Base-by-base conservation (phyloP, 2,797 vertebrate species). In the Pantherophis alleghaniensis region DNA sequence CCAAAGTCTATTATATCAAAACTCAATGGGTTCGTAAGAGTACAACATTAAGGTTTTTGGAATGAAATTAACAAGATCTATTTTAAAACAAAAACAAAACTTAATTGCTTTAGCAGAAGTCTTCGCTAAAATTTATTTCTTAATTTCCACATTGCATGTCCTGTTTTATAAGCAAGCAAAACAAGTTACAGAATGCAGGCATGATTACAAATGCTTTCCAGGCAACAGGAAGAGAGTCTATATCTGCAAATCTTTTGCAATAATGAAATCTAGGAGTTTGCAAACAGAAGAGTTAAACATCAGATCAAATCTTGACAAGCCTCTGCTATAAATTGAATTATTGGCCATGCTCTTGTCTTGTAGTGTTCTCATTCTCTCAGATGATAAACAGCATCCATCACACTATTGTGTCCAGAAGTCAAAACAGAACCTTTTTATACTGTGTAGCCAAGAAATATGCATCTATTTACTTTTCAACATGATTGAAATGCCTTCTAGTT, bases 231-330 rank as follows among this genome's bases (percentile, higher is more conserved):
- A 63, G 51, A 91, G n/a, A 20, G 90, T 86, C 93, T 94, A 0
- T 32, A 13, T 91, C 95, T 60, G 91, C 18, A 24, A 95, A 0
- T 22, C 89, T 95, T 88, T 93, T 37, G 56, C 93, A 94, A 94
- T 92, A 89, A 22, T 95, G 96, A 96, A 96, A 96, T 95, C 96
- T 96, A 97, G 95, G 92, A 93, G 57, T 95, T 93, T 37, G 93
- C 95, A 95, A 96, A 96, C 95, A 96, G 94, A 94, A 92, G 92
- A 91, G 90, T 94, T 95, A 97, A 97, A 97, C 97, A 96, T 97
- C 97, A 97, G 95, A 93, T 92, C 94, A 94, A 91, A 95, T 96
- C 94, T 95, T 96, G 96, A 96, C 95, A 96, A 96, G 92, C 94
- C 95, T 95, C 66, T 91, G 93, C 92, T 97, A 94, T 96, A 95